Evolutionary conservation across 2,888 invertebrate species (phyloP), one percentile per base, ranked within the genome.

Genomic region (Neocrepidodera transversa): DNA sequence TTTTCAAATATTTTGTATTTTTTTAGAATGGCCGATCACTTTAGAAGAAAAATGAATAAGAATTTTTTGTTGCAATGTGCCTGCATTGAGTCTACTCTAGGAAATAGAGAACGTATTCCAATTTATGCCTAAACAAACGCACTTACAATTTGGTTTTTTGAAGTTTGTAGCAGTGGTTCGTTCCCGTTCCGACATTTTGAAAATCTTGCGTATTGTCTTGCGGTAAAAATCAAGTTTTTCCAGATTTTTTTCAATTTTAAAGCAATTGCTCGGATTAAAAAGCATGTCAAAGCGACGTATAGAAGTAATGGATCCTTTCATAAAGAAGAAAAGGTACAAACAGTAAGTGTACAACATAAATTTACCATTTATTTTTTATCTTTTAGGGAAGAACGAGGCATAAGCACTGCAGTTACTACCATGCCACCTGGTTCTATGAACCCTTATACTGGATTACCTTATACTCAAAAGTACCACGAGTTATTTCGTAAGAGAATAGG

Each of bases 391-490:
- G 87, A 86, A 76, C 84, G 84, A 64, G 86, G 79, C 17, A 74
- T 79, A 56, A 71, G 76, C 45, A 73, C 76, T 16, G 70, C 72
- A 36, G 68, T 72, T 51, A 67, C 73, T 16, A 60, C 61, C 1
- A 68, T 82, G 5, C 79, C 82, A 40, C 77, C 81, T 48, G 81
- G 82, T 0, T 83, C 87, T 0, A 80, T 89, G 5, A 97, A 97
- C 77, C 87, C 90, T 0, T 91, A 89, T 71, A 94, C 88, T 68
- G 87, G 90, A 17, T 82, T 91, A 58, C 92, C 95, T 0, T 97
- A 90, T 77, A 93, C 97, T 0, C 89, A 90, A 43, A 88, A 91
- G 64, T 98, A 95, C 77, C 90, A 93, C 79, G 93, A 95, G 68
- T 84, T 95, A 48, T 89, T 92, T 62, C 88, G 92, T 53, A 96